Percentiles rank a stretch among this genome's conserved stretches.
Conservation (phyloP, 35 echinoderm and acorn worm genomes). For the Heliocidaris tuberculata region DNA sequence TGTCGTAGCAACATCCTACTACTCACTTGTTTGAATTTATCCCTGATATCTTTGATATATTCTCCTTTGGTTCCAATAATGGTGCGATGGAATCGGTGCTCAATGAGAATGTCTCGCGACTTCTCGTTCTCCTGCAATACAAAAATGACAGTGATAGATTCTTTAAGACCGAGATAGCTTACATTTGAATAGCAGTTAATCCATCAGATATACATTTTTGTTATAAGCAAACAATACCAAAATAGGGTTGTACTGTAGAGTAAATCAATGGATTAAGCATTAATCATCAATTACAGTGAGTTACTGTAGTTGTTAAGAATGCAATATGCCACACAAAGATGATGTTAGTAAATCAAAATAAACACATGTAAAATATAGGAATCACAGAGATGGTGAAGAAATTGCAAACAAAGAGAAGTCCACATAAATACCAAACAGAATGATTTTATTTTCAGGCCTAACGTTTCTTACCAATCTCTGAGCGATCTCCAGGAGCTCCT, state of each 20-base stretch:
- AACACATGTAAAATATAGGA: too few species aligned
- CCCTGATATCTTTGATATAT: slow-evolving; percentile 91
- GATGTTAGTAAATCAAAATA: too few species aligned
- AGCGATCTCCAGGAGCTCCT: slow-evolving; percentile 79
- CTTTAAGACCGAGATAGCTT: not conserved
- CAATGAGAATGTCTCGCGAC: slow-evolving; percentile 85
- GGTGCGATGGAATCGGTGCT: slow-evolving; percentile 87
- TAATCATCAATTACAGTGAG: too few species aligned
- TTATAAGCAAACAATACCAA: not conserved
- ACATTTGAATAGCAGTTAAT: not conserved
- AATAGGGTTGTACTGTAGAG: not conserved
- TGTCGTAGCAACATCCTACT: too few species aligned
- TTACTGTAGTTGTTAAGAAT: too few species aligned
- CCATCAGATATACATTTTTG: not conserved
- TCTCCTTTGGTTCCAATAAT: slow-evolving; percentile 96
- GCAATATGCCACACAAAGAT: too few species aligned
- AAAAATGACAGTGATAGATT: not conserved
- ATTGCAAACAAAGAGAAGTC: too few species aligned
- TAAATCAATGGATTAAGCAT: too few species aligned
- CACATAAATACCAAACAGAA: too few species aligned
- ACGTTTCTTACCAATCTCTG: slow-evolving; percentile 73
- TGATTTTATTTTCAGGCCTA: too few species aligned
- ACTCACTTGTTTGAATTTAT: slow-evolving; percentile 94
- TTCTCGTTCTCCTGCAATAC: slow-evolving; percentile 87
- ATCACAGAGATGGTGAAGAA: too few species aligned